These are phyloP conservation scores for Drosophila ochracea DNA, from an alignment of 2,888 invertebrate genomes.

Conservation along the genomic window DNA sequence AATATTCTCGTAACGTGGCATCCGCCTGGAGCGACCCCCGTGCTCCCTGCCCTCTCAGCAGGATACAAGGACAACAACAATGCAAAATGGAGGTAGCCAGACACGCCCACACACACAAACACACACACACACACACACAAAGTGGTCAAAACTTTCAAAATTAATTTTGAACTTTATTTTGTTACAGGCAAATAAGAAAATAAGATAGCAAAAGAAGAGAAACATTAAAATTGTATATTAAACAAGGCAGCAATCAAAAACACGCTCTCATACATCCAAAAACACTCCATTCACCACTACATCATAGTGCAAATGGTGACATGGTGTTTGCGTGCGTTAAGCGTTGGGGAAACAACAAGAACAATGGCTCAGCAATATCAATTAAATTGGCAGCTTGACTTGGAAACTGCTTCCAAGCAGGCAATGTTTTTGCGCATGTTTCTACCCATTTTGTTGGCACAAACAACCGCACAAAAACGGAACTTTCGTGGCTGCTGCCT, in stretches of 20 bases:
- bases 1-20: conserved; percentile 18
- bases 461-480: conserved; percentile 53
- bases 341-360: conserved; percentile 14
- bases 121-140: conserved; percentile 14
- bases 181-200: conserved; percentile 38
- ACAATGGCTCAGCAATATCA: conserved; percentile 61
- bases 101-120: conserved; percentile 9
- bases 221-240: conserved; percentile 51
- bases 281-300: background rate
- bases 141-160: conserved; percentile 70
- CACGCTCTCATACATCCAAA: conserved; percentile 49
- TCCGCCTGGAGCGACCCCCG: background rate
- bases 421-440: conserved; percentile 27
- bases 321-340: conserved; percentile 29
- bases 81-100: background rate
- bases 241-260: conserved; percentile 70
- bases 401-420: conserved; percentile 57
- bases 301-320: conserved; percentile 39
- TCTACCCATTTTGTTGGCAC: conserved; percentile 41
- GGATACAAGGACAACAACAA: background rate
- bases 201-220: conserved; percentile 11
- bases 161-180: conserved; percentile 71
- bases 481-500: conserved; percentile 52
- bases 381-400: conserved; percentile 73
- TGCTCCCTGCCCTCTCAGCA: background rate